Evolutionary conservation across 2,113 vertebrate species (phyloP), one percentile per base, ranked within the genome.

Genomic region (Sciurus niger): DNA sequence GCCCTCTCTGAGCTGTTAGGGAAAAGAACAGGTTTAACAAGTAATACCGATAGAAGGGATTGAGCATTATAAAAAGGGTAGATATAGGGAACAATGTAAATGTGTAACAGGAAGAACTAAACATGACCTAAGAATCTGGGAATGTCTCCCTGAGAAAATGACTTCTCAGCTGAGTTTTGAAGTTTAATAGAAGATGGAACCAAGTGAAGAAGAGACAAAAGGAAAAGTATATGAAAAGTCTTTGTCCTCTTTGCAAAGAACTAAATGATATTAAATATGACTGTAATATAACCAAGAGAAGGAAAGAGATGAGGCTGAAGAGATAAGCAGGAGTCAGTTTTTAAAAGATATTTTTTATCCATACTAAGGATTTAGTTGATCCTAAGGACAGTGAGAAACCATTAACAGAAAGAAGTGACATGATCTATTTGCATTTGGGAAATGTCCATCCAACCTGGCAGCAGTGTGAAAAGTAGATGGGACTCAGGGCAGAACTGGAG

Each of bases 171-270:
- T 80, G 30, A 91, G 28, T 37, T 87, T 70, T 84, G 43, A 68
- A 85, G 22, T 58, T 63, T 6, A 48, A 34, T 22, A 92, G 34
- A 48, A 60, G 10, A 86, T 63, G 40, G 40, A 74, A 10, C 67
- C 12, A 83, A 55, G 8, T 46, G 32, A 80, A 63, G 2, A 3
- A 65, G 34, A 87, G 84, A 93, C 70, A 74, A 67, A 83, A 96
- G 89, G 40, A 73, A 46, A 32, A 32, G 30, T 74, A 11, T 60
- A 58, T 80, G 48, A 79, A 46, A 93, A 94, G 22, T 79, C 30
- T 87, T 85, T 77, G 18, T 79, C 60, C 30, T 93, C 73, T 34
- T 84, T 92, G 40, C 46, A 93, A 78, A 97, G 24, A 93, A 63
- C n/a, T 77, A 28, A 87, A 95, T 82, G 32, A 68, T 84, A 7